Conservation (phyloP, 2,888 invertebrate genomes). For the Andricus curvator region DNA sequence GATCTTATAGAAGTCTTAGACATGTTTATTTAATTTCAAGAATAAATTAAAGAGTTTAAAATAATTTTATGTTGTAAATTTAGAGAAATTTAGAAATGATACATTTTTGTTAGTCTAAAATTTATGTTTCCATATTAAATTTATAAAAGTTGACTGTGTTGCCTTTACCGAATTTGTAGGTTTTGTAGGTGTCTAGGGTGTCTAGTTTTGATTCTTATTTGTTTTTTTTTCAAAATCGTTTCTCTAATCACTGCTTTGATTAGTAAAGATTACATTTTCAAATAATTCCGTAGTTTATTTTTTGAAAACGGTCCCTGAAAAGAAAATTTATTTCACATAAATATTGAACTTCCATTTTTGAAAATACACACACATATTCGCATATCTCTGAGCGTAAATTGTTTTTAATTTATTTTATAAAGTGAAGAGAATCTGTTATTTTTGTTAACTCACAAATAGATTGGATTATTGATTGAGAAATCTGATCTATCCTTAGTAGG, state of each 20-base stretch:
- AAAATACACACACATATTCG: too few relatives aligned
- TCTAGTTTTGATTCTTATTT: not conserved
- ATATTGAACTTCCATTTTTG: too few relatives aligned
- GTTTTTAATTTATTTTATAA: too few relatives aligned
- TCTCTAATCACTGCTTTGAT: not conserved
- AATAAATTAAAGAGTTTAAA: conserved; percentile 45
- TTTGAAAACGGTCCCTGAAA: too few relatives aligned
- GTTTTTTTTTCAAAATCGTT: not conserved
- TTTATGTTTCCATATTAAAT: not conserved
- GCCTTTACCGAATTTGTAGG: not conserved
- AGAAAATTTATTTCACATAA: too few relatives aligned
- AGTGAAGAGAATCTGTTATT: too few relatives aligned
- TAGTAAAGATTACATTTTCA: too few relatives aligned
- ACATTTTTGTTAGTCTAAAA: not conserved
- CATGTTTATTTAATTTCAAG: conserved; percentile 36
- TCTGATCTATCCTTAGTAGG: too few relatives aligned
- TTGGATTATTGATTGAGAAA: too few relatives aligned
- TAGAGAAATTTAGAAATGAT: not conserved
- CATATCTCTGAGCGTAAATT: too few relatives aligned
- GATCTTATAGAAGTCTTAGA: conserved; percentile 30
- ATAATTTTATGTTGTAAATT: not conserved
- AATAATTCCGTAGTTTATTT: too few relatives aligned
- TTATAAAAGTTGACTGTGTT: not conserved
- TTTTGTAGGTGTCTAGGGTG: not conserved
- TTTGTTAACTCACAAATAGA: too few relatives aligned